A percentile compares a stretch with the other conserved stretches of the same genome.
Conservation (phyloP, 2,113 vertebrate species). For the Deroptyus accipitrinus region DNA sequence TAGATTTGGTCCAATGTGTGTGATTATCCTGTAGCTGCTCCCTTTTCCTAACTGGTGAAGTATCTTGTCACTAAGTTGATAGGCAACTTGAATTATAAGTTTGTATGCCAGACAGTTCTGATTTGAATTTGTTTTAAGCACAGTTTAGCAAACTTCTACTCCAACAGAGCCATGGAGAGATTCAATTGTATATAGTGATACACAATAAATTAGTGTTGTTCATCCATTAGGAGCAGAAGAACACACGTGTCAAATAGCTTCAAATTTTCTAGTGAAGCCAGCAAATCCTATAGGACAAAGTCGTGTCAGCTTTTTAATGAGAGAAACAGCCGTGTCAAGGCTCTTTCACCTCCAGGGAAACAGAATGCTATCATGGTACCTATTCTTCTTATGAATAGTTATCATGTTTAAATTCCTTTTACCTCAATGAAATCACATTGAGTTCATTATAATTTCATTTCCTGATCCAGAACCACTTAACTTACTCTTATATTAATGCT, state of each 20-base stretch:
- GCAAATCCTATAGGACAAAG: neutral
- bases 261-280: neutral
- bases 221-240: neutral
- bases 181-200: neutral
- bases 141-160: neutral
- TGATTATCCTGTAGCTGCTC: neutral
- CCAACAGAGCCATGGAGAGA: neutral
- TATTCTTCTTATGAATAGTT: constrained; percentile 15
- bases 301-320: constrained; percentile 30
- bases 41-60: neutral
- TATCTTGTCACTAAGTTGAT: neutral
- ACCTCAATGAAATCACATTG: constrained; percentile 25
- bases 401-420: constrained; percentile 39
- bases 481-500: neutral
- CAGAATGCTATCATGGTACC: neutral
- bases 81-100: neutral
- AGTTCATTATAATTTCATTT: constrained; percentile 48
- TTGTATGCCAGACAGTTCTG: neutral
- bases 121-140: constrained; percentile 1
- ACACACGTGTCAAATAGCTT: neutral
- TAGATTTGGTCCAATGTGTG: neutral
- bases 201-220: neutral
- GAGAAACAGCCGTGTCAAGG: neutral
- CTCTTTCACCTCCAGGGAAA: constrained; percentile 28
- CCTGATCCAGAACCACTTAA: constrained; percentile 38